Percentiles rank a stretch among this genome's conserved stretches.
Evolutionary conservation across 2,113 vertebrate genomes (phyloP).

Genomic region (Gavia stellata): DNA sequence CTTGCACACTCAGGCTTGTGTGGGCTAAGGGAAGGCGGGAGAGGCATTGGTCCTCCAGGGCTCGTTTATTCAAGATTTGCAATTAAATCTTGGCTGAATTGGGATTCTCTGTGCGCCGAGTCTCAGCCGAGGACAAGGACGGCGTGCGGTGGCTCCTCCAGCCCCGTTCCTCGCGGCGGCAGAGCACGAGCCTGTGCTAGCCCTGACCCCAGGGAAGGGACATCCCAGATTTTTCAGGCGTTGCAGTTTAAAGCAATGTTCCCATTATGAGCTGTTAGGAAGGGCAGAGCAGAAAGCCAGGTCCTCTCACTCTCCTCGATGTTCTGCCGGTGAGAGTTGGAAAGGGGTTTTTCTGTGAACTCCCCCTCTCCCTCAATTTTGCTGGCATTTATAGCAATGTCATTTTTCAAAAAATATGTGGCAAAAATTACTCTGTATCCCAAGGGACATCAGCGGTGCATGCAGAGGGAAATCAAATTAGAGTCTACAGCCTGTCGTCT

Average conservation of each 20-base stretch:
- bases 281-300: neutral
- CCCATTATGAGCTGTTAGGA: no score
- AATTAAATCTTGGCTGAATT: neutral
- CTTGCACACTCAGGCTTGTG: neutral
- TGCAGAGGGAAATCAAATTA: neutral
- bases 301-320: neutral
- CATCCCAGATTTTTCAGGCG: neutral
- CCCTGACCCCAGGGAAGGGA: neutral
- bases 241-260: neutral
- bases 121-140: neutral
- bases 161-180: neutral
- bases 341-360: neutral
- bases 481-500: neutral
- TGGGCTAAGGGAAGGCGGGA: neutral
- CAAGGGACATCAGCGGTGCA: neutral
- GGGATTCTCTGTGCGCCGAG: neutral
- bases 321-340: neutral
- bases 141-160: neutral
- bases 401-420: conserved; percentile 7
- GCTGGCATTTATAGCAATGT: neutral
- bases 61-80: neutral
- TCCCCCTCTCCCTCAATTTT: neutral
- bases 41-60: neutral
- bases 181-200: neutral
- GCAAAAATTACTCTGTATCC: neutral